Evolutionary conservation across 2,113 vertebrate genomes (phyloP), one percentile per base, ranked within the genome.

Genomic region (Sander lucioperca): DNA sequence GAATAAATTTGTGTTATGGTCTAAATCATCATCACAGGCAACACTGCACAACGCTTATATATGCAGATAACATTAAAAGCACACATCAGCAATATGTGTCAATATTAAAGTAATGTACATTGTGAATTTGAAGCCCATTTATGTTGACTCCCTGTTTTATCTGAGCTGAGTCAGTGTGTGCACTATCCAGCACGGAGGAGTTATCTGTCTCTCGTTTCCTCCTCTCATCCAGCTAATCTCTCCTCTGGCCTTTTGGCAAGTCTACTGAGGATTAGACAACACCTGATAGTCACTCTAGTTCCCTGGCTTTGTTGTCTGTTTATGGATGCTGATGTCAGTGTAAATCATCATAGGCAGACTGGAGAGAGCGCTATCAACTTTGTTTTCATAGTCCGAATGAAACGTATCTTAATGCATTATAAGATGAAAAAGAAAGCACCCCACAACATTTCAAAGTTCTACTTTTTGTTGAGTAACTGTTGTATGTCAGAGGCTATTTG

Each of bases 151-250:
- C 8, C 7, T 43, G 65, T 65, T 79, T 30, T 21, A 77, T 75
- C 70, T 69, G 75, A 74, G 39, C 56, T 27, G 25, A 16, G 47
- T 59, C 50, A 33, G 1, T 80, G 75, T 54, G 43, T 50, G 9
- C 56, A 53, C 54, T 68, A 16, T 79, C 73, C 57, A 48, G 53
- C 72, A 69, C 10, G 1, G 16, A 50, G 54, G 61, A 69, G 45
- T 58, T 77, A 75, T 80, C 78, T 75, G 72, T 73, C 80, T 76
- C 74, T 84, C 88, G 83, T 86, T 88, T 86, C 80, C 64, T 78
- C 33, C 78, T 87, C 80, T 89, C 86, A 85, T 89, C 68, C 85
- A 85, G 64, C 85, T 89, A 90, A 88, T 91, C 89, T 90, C 80
- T 86, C 91, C 82, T 88, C 79, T 77, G 76, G 82, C 88, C 72